Conservation (phyloP, 1,140 invertebrate species). For the Apolygus lucorum region DNA sequence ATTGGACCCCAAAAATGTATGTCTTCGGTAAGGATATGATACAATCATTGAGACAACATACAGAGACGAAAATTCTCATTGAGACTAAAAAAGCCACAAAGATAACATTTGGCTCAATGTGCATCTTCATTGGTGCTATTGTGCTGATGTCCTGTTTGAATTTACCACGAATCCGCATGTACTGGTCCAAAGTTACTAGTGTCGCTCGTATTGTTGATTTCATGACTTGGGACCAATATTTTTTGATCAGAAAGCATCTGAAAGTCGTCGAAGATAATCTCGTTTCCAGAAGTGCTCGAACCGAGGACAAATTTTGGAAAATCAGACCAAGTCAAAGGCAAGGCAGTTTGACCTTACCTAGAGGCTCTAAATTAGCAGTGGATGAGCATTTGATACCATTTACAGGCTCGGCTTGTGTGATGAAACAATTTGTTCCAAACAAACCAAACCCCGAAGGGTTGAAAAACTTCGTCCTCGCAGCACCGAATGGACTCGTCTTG, state of each 20-base stretch:
- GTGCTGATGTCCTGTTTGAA: not conserved
- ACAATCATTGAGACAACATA: not conserved
- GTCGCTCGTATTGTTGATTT: not conserved
- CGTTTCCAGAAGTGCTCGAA: not conserved
- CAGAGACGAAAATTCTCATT: not conserved
- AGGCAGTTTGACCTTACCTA: not conserved
- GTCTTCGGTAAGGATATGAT: not conserved
- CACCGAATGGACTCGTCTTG: conserved; percentile 26
- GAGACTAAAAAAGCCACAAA: not conserved
- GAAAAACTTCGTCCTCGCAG: conserved; percentile 30
- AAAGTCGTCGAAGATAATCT: not conserved
- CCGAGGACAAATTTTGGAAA: not conserved
- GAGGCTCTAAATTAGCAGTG: not conserved
- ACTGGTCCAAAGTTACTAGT: not conserved
- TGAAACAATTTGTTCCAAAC: conserved; percentile 24
- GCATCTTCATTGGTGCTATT: not conserved
- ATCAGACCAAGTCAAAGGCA: not conserved
- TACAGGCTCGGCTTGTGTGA: not conserved
- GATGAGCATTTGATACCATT: not conserved
- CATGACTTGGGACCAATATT: not conserved
- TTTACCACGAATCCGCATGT: not conserved
- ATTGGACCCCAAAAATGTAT: not conserved
- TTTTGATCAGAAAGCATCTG: not conserved
- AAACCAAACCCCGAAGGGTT: conserved; percentile 32
- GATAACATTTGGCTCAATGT: not conserved